These are phyloP conservation scores for Picathartes gymnocephalus DNA, from an alignment of 2,113 vertebrate genomes.

Conservation along the genomic window DNA sequence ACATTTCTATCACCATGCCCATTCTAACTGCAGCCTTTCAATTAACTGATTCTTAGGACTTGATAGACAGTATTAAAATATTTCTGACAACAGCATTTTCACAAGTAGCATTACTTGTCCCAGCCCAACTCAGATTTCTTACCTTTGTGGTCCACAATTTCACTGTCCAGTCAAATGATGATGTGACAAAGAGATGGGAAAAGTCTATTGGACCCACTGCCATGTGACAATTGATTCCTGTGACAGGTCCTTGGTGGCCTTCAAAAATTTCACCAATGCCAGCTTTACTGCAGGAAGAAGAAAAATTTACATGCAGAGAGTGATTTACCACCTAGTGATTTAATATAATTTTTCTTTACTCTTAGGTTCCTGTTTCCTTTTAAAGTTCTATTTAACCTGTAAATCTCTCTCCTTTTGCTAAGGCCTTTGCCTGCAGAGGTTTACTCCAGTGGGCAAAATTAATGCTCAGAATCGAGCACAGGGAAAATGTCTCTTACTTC, in stretches of 20 bases:
- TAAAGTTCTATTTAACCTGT: background rate
- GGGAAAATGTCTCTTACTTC: background rate
- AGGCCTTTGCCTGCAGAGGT: background rate
- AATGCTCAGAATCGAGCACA: background rate
- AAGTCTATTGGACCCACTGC: slow-evolving; percentile 94
- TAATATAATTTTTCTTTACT: background rate
- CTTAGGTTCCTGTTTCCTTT: background rate
- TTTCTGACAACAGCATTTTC: background rate
- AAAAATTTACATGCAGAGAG: background rate
- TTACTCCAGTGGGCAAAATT: background rate
- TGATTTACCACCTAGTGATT: background rate
- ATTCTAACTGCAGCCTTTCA: background rate
- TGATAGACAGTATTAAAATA: background rate
- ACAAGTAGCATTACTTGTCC: background rate
- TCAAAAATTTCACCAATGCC: slow-evolving; percentile 97
- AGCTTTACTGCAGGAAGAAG: slow-evolving; percentile 83
- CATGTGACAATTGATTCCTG: slow-evolving; percentile 94
- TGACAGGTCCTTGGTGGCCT: slow-evolving; percentile 96
- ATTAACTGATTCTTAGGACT: background rate
- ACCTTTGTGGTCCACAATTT: slow-evolving; percentile 99
- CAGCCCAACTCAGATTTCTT: background rate
- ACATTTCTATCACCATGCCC: background rate
- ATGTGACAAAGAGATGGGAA: slow-evolving; percentile 95
- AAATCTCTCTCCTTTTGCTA: background rate
- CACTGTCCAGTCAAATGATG: slow-evolving; percentile 98